phyloP scores from a whole-genome alignment of 2,797 vertebrate genomes.

The Carapus acus region DNA sequence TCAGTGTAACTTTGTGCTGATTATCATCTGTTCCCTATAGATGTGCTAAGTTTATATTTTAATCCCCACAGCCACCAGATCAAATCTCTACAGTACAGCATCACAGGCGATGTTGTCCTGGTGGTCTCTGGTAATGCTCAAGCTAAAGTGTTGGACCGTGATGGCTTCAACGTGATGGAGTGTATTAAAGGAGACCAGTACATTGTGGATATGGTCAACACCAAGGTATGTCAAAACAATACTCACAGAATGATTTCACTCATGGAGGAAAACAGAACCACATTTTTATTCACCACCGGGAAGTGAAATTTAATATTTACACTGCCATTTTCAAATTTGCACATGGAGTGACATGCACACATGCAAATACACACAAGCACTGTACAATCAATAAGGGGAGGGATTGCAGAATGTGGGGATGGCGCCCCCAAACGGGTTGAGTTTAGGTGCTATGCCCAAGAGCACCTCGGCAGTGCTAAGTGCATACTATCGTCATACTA shows the following conservation, averaged over 20 bases:
- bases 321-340: too few species aligned
- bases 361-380: background rate
- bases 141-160: slow-evolving; percentile 94
- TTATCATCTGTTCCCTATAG: slow-evolving; percentile 5
- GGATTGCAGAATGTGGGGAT: too few species aligned
- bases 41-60: slow-evolving; percentile 10
- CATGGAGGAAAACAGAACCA: too few species aligned
- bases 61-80: slow-evolving; percentile 84
- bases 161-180: slow-evolving; percentile 96
- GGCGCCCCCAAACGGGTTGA: too few species aligned
- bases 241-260: background rate
- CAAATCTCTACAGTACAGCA: slow-evolving; percentile 89
- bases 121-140: slow-evolving; percentile 94
- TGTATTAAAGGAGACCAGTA: slow-evolving; percentile 97
- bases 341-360: too few species aligned
- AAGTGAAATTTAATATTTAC: too few species aligned
- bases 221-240: slow-evolving; percentile 77
- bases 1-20: too few species aligned
- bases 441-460: too few species aligned
- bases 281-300: too few species aligned
- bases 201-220: slow-evolving; percentile 98
- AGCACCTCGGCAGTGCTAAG: too few species aligned
- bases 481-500: too few species aligned
- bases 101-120: slow-evolving; percentile 91
- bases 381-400: too few species aligned